A percentile compares a stretch with the other conserved stretches of the same genome.
Conservation (phyloP, 2,797 vertebrate species). For the Holocentrus rufus region DNA sequence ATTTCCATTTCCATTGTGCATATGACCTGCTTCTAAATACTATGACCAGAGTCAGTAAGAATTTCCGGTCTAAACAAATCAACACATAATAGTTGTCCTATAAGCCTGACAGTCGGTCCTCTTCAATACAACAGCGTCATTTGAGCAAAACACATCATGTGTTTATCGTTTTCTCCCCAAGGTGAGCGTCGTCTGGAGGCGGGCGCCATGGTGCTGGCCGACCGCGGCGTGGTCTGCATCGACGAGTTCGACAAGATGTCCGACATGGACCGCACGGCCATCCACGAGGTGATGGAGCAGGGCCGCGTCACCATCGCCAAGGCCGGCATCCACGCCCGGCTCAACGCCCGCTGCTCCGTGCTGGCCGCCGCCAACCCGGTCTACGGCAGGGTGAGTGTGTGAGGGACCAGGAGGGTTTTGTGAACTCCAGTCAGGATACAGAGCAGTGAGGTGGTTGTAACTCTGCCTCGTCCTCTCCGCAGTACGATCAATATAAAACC, state of each 20-base stretch:
- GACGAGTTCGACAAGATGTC: constrained; percentile 99
- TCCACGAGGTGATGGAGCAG: constrained; percentile 99
- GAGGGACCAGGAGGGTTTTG: background rate
- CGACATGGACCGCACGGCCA: constrained; percentile 96
- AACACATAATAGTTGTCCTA: no score
- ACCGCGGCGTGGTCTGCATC: constrained; percentile 96
- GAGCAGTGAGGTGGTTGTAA: background rate
- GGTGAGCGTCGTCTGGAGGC: constrained; percentile 95
- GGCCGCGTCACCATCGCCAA: constrained; percentile 97
- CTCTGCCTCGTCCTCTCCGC: constrained; percentile 16
- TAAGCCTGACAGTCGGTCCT: no score
- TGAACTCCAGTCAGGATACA: no score
- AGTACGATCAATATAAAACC: constrained; percentile 98
- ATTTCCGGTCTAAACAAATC: no score
- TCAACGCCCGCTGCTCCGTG: constrained; percentile 98
- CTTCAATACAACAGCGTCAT: no score
- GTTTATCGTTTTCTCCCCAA: constrained; percentile 43
- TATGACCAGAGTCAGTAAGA: no score
- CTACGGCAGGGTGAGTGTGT: constrained; percentile 89
- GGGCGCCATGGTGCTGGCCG: constrained; percentile 95
- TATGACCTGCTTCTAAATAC: no score
- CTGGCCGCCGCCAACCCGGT: constrained; percentile 96
- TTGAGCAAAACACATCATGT: no score
- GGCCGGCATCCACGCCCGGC: constrained; percentile 95
- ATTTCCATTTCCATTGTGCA: no score